Percentiles rank a stretch among this genome's conserved stretches.
These are phyloP conservation scores for Phoenoteleia sp. DNA, from an alignment of 2,888 invertebrate species.

Conservation along the genomic window DNA sequence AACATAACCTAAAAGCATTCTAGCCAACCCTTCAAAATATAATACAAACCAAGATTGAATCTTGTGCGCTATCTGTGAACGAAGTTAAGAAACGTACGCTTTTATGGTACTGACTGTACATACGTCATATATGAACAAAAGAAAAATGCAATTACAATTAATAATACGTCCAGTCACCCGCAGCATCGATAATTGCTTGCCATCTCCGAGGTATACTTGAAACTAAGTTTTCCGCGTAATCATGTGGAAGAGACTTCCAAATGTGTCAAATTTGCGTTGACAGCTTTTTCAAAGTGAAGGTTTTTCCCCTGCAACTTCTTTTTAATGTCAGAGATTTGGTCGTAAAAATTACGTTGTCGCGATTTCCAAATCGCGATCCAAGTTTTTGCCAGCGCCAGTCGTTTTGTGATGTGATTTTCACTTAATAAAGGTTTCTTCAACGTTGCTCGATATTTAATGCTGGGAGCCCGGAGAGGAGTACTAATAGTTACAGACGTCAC, in stretches of 20 bases:
- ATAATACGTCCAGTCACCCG: neutral
- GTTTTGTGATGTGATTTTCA: neutral
- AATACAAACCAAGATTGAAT: constrained; percentile 10
- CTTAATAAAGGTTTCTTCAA: neutral
- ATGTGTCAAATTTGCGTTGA: constrained; percentile 31
- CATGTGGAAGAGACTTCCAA: constrained; percentile 42
- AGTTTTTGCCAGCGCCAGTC: neutral
- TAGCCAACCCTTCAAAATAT: constrained; percentile 4
- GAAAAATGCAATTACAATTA: constrained; percentile 21
- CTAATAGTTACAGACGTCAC: neutral
- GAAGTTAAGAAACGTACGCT: constrained; percentile 14
- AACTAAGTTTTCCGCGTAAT: constrained; percentile 47
- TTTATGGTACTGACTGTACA: constrained; percentile 12
- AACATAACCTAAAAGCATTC: constrained; percentile 2
- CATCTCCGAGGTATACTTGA: constrained; percentile 13
- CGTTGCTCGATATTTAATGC: neutral
- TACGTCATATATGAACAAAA: too few species aligned
- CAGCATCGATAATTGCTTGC: constrained; percentile 17
- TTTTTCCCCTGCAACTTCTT: constrained; percentile 56
- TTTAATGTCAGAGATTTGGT: constrained; percentile 67
- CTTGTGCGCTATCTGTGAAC: constrained; percentile 4
- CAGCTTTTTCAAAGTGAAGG: constrained; percentile 39
- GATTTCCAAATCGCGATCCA: constrained; percentile 14
- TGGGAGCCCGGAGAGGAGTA: neutral
- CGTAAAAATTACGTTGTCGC: constrained; percentile 66